These are phyloP conservation scores for Xiphophorus couchianus DNA, from an alignment of 2,113 vertebrate genomes.

Conservation along the genomic window DNA sequence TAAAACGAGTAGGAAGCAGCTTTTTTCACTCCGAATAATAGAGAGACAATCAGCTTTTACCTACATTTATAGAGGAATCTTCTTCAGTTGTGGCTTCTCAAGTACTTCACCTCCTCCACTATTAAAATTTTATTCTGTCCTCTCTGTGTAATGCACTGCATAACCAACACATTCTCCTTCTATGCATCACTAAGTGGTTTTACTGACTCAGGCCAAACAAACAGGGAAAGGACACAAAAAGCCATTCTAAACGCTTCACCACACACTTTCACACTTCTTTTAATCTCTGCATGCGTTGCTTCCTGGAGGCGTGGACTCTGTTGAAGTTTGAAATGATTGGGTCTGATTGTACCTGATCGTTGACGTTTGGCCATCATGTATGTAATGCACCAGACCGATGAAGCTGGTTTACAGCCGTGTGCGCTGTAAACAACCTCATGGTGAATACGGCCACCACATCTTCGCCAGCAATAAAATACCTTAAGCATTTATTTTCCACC, in stretches of 20 bases:
- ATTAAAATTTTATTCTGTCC: neutral
- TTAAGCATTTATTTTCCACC: too few relatives aligned
- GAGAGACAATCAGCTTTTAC: neutral
- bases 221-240: too few relatives aligned
- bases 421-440: too few relatives aligned
- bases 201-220: neutral
- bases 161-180: neutral
- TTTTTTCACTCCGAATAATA: too few relatives aligned
- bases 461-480: too few relatives aligned
- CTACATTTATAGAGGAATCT: neutral
- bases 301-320: neutral
- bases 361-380: too few relatives aligned
- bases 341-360: too few relatives aligned
- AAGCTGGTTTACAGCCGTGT: too few relatives aligned
- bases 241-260: too few relatives aligned
- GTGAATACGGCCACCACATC: too few relatives aligned
- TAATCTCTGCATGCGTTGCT: neutral
- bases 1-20: neutral
- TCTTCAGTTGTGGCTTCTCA: neutral
- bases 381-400: too few relatives aligned
- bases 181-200: neutral
- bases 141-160: neutral
- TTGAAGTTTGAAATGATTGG: too few relatives aligned
- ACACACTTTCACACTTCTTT: neutral
- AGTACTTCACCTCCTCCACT: neutral